Evolutionary conservation across 2,113 vertebrate species (phyloP).

Genomic region (Macquaria ambigua): DNA sequence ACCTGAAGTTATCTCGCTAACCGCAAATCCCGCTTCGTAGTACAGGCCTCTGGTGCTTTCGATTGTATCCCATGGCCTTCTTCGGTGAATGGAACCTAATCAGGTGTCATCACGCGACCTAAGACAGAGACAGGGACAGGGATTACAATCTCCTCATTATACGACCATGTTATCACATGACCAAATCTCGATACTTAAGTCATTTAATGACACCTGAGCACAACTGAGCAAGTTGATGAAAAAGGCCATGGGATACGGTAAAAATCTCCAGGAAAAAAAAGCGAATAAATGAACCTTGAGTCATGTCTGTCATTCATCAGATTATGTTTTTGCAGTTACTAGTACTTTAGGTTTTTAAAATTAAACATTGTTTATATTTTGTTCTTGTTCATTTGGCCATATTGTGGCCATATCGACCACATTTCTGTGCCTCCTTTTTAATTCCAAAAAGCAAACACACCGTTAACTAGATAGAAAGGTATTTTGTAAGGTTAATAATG

Average conservation of each 20-base stretch:
- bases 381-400: not conserved
- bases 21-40: too few relatives aligned
- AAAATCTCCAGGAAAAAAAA: too few relatives aligned
- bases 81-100: not conserved
- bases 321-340: not conserved
- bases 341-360: not conserved
- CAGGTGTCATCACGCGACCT: not conserved
- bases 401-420: not conserved
- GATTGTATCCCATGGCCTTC: not conserved
- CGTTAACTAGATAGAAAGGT: not conserved
- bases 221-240: not conserved
- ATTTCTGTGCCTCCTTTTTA: not conserved
- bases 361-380: not conserved
- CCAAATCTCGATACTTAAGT: not conserved
- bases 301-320: not conserved
- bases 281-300: too few relatives aligned
- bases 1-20: too few relatives aligned
- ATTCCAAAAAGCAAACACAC: not conserved
- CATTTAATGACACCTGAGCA: not conserved
- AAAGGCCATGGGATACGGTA: not conserved
- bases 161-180: not conserved
- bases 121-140: not conserved
- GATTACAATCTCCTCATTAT: not conserved
- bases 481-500: not conserved
- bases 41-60: not conserved